A percentile compares a stretch with the other conserved stretches of the same genome.
phyloP scores from a whole-genome alignment of 1,140 invertebrate genomes.

The Melipona quadrifasciata region DNA sequence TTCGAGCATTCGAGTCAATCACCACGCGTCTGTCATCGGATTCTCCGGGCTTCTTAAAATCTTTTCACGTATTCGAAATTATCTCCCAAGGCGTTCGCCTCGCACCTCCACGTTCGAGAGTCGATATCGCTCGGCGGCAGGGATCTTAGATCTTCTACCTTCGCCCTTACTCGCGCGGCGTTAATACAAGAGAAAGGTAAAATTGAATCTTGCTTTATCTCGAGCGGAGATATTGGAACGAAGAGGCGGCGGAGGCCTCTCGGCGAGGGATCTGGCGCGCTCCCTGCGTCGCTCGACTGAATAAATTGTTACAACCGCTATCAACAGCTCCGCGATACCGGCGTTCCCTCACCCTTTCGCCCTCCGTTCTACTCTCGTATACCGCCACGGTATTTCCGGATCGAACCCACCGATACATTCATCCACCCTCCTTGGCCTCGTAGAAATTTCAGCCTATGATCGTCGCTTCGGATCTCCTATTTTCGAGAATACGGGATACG shows the following conservation, averaged over 20 bases:
- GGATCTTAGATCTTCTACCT: conserved; percentile 61
- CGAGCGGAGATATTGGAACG: conserved; percentile 53
- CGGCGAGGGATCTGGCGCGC: conserved; percentile 60
- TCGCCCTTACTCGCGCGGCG: conserved; percentile 11
- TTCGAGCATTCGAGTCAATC: conserved; percentile 52
- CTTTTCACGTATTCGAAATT: conserved; percentile 56
- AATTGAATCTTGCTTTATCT: conserved; percentile 80
- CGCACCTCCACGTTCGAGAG: conserved; percentile 17
- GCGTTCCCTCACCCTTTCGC: conserved; percentile 3
- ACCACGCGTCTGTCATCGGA: neutral
- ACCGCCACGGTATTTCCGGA: conserved; percentile 9
- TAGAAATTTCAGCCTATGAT: neutral
- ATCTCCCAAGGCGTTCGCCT: conserved; percentile 46
- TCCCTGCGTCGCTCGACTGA: conserved; percentile 66
- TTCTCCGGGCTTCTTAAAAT: conserved; percentile 16
- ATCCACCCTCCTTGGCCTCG: neutral
- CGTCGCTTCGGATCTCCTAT: neutral
- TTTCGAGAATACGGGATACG: neutral
- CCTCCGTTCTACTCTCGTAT: conserved; percentile 1
- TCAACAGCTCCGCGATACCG: conserved; percentile 60
- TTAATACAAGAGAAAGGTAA: conserved; percentile 70
- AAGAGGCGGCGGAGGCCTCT: conserved; percentile 57
- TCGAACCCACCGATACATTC: conserved; percentile 24
- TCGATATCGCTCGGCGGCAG: conserved; percentile 61
- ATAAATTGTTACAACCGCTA: conserved; percentile 74